A percentile compares a stretch with the other conserved stretches of the same genome.
Conservation (phyloP, 2,888 invertebrate genomes). For the Lithophane semibrunnea region DNA sequence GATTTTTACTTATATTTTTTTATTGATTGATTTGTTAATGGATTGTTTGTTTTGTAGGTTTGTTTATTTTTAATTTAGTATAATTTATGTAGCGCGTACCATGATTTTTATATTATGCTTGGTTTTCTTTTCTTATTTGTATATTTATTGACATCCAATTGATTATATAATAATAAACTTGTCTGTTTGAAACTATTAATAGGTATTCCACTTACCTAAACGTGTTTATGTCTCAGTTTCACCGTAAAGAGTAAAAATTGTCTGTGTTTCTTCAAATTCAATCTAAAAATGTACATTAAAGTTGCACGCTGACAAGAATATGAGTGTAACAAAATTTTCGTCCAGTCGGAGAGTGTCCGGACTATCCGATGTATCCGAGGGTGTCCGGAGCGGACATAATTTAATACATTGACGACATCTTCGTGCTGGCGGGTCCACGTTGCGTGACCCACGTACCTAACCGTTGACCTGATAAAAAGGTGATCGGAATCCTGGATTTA, state of each 20-base stretch:
- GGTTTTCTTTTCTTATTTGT: neutral
- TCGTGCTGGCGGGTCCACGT: conserved; percentile 71
- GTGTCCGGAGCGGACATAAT: conserved; percentile 67
- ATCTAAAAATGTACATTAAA: conserved; percentile 2
- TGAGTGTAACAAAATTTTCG: conserved; percentile 38
- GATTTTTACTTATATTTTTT: no score
- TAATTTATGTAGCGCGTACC: neutral
- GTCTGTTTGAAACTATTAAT: neutral
- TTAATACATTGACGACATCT: conserved; percentile 72
- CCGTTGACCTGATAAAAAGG: conserved; percentile 85
- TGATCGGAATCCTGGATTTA: conserved; percentile 58
- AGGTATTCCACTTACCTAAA: neutral
- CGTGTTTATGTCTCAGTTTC: neutral
- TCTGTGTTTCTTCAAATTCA: conserved; percentile 1
- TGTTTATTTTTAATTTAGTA: conserved; percentile 5
- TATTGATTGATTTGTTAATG: conserved; percentile 19
- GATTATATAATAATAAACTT: no score
- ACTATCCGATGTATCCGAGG: neutral
- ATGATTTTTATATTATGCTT: neutral
- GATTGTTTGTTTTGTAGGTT: neutral
- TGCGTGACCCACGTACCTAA: conserved; percentile 79
- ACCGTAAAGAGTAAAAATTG: neutral
- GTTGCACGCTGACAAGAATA: conserved; percentile 29
- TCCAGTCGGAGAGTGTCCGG: conserved; percentile 23
- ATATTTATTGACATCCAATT: neutral